Evolutionary conservation across 1,140 invertebrate species (phyloP).

Genomic region (Bombus cullumanus): DNA sequence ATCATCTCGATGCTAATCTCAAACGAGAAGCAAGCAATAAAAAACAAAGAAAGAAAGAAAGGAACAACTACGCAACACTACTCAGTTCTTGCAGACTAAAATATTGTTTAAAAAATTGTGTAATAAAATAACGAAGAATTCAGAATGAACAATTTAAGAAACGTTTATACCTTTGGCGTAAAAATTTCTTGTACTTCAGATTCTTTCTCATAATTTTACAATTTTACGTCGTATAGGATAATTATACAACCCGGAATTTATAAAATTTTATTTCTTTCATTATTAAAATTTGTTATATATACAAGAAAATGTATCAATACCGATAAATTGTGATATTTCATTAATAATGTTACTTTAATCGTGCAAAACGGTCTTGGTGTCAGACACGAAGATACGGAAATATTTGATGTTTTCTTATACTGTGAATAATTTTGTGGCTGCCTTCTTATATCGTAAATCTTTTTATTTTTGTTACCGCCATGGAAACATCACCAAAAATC

Average conservation of each 20-base stretch:
- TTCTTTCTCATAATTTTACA: too few relatives aligned
- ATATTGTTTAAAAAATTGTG: not conserved
- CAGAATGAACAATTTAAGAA: too few relatives aligned
- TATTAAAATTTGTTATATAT: not conserved
- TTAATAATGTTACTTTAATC: not conserved
- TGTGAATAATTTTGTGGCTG: not conserved
- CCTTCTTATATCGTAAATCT: too few relatives aligned
- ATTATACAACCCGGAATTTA: not conserved
- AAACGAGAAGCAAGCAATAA: constrained; percentile 9
- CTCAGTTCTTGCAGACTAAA: not conserved
- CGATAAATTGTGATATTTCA: too few relatives aligned
- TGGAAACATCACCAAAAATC: too few relatives aligned
- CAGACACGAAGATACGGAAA: not conserved
- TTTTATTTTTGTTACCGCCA: too few relatives aligned
- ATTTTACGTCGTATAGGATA: too few relatives aligned
- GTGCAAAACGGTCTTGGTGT: too few relatives aligned
- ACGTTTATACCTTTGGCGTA: too few relatives aligned
- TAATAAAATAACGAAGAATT: not conserved
- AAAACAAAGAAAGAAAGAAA: not conserved
- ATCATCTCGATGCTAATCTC: not conserved
- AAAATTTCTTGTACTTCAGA: too few relatives aligned
- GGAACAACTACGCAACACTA: constrained; percentile 15
- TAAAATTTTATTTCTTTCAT: not conserved
- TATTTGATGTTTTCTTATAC: not conserved
- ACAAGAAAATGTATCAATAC: too few relatives aligned